These are phyloP conservation scores for Scomber japonicus DNA, from an alignment of 2,113 vertebrate genomes.

Conservation along the genomic window DNA sequence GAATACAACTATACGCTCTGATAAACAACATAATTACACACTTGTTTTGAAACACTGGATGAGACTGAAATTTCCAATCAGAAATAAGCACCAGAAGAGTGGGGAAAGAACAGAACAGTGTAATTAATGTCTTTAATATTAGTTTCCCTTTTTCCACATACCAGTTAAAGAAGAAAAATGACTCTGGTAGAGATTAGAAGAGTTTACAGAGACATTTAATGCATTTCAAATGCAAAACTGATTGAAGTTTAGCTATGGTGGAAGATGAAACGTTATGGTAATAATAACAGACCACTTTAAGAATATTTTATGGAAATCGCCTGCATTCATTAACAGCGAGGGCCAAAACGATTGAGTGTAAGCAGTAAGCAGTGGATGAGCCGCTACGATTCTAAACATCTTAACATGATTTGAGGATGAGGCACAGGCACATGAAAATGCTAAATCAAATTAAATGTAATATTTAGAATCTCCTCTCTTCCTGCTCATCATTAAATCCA, in stretches of 20 bases:
- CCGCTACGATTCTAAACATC: slow-evolving; percentile 83
- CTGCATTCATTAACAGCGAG: slow-evolving; percentile 83
- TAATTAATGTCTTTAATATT: slow-evolving; percentile 82
- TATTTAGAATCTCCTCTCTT: slow-evolving; percentile 74
- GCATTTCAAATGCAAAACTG: slow-evolving; percentile 87
- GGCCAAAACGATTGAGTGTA: slow-evolving; percentile 73
- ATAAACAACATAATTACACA: slow-evolving; percentile 86
- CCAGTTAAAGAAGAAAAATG: slow-evolving; percentile 84
- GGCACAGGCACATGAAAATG: slow-evolving; percentile 84
- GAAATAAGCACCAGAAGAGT: slow-evolving; percentile 50
- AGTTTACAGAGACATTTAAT: slow-evolving; percentile 84
- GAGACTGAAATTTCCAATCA: slow-evolving; percentile 76
- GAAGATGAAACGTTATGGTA: slow-evolving; percentile 84
- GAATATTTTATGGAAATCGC: slow-evolving; percentile 90
- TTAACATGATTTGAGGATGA: slow-evolving; percentile 85
- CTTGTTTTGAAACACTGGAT: slow-evolving; percentile 82
- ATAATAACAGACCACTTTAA: slow-evolving; percentile 83
- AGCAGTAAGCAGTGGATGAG: slow-evolving; percentile 80
- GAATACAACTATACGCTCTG: slow-evolving; percentile 73
- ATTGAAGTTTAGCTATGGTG: slow-evolving; percentile 84
- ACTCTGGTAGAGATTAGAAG: slow-evolving; percentile 80
- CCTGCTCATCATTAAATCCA: slow-evolving; percentile 82
- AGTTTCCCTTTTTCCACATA: slow-evolving; percentile 71
- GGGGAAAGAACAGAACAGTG: slow-evolving; percentile 73
- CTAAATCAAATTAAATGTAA: slow-evolving; percentile 87